phyloP scores from a whole-genome alignment of 2,113 vertebrate species.

The Neolamprologus longior region DNA sequence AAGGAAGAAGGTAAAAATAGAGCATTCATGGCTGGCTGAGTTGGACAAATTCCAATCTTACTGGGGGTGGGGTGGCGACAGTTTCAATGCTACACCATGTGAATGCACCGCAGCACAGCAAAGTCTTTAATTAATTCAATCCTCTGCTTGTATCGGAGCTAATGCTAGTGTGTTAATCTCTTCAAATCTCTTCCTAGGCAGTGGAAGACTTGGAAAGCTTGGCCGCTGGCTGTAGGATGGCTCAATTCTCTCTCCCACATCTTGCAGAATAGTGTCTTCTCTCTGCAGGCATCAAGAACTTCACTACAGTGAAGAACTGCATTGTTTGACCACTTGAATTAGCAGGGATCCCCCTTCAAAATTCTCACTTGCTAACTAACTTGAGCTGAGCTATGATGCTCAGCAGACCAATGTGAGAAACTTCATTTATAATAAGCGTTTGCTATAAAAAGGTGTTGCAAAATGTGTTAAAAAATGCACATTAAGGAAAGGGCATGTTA shows the following conservation, averaged over 20 bases:
- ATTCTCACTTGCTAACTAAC: not conserved
- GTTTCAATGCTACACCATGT: conserved; percentile 57
- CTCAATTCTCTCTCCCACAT: conserved; percentile 62
- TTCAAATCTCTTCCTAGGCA: conserved; percentile 72
- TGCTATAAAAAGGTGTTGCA: not conserved
- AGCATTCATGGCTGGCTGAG: conserved; percentile 47
- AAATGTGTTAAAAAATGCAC: not conserved
- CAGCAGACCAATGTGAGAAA: not conserved
- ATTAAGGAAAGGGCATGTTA: not conserved
- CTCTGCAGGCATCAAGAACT: conserved; percentile 21
- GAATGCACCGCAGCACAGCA: conserved; percentile 51
- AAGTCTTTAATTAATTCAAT: conserved; percentile 77
- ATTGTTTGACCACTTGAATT: conserved; percentile 7
- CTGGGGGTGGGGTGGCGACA: conserved; percentile 13
- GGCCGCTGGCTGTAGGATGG: conserved; percentile 68
- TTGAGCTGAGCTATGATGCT: not conserved
- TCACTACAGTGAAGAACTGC: not conserved
- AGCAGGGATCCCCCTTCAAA: not conserved
- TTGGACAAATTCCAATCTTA: conserved; percentile 58
- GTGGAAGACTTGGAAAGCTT: conserved; percentile 66
- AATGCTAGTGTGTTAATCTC: conserved; percentile 74
- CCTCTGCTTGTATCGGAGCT: conserved; percentile 65
- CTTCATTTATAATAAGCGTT: not conserved
- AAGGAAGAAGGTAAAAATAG: conserved; percentile 54
- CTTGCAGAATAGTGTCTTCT: conserved; percentile 44